Evolutionary conservation across 2,113 vertebrate genomes (phyloP).

Genomic region (Eulemur rufifrons): DNA sequence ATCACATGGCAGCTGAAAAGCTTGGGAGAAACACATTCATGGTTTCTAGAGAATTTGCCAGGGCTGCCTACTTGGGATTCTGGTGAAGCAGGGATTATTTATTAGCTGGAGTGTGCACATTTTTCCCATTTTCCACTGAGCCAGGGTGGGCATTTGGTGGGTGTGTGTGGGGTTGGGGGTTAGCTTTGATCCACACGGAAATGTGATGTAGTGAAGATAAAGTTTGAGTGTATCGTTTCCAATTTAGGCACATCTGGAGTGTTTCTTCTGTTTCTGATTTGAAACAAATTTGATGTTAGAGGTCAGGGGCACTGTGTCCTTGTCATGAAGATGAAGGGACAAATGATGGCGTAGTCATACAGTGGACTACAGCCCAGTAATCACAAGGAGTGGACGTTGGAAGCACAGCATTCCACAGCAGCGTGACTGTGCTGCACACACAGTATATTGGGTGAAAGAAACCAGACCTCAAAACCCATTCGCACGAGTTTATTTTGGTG

Average conservation of each 20-base stretch:
- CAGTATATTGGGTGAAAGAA: neutral
- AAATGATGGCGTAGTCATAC: neutral
- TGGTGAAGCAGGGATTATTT: constrained; percentile 52
- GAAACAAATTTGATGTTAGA: constrained; percentile 8
- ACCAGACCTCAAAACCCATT: neutral
- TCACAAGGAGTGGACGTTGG: neutral
- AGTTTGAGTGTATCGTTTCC: neutral
- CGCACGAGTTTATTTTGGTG: neutral
- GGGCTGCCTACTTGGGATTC: constrained; percentile 68
- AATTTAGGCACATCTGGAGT: neutral
- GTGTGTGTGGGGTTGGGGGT: neutral
- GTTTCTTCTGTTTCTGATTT: constrained; percentile 26
- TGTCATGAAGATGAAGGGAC: neutral
- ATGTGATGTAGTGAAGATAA: neutral
- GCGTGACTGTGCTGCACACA: neutral
- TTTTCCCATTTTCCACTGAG: neutral
- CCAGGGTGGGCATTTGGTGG: constrained; percentile 10
- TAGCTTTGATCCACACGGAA: neutral
- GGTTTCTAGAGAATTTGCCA: constrained; percentile 53
- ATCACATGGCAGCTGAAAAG: constrained; percentile 56
- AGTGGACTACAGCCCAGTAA: neutral
- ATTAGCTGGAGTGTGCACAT: constrained; percentile 38
- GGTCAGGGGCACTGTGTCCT: neutral
- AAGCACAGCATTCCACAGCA: neutral
- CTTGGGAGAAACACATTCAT: constrained; percentile 56